Evolutionary conservation across 2,113 vertebrate species (phyloP).

Genomic region (Callocephalon fimbriatum): DNA sequence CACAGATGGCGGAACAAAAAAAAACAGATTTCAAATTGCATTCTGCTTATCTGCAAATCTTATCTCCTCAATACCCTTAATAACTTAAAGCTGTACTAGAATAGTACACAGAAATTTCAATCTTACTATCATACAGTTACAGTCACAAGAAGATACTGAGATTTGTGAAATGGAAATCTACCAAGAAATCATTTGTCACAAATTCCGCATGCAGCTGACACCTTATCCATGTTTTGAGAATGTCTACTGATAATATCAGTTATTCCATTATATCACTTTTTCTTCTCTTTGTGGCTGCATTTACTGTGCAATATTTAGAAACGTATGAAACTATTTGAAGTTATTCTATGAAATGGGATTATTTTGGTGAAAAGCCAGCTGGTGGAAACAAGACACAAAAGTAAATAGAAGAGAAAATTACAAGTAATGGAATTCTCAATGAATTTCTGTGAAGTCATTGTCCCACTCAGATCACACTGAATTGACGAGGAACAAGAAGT

Average conservation of each 20-base stretch:
- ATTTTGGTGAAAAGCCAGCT: not conserved
- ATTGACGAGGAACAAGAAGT: not conserved
- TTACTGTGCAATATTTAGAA: not conserved
- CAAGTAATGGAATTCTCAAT: fast-evolving
- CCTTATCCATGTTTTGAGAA: not conserved
- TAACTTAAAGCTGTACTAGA: not conserved
- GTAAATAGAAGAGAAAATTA: not conserved
- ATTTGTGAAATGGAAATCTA: not conserved
- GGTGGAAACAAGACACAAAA: not conserved
- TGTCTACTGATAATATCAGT: fast-evolving
- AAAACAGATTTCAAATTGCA: not conserved
- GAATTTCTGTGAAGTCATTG: not conserved
- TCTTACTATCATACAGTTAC: not conserved
- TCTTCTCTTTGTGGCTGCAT: not conserved
- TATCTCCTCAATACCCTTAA: not conserved
- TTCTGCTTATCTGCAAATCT: not conserved
- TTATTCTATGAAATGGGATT: not conserved
- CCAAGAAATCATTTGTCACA: not conserved
- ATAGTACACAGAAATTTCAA: not conserved
- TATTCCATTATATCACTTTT: not conserved
- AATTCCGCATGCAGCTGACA: not conserved
- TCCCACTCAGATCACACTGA: not conserved
- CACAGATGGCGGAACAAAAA: not conserved
- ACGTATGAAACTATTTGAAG: not conserved
- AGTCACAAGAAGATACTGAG: not conserved